Evolutionary conservation across 2,888 invertebrate genomes (phyloP).

Genomic region (Macaria liturata): DNA sequence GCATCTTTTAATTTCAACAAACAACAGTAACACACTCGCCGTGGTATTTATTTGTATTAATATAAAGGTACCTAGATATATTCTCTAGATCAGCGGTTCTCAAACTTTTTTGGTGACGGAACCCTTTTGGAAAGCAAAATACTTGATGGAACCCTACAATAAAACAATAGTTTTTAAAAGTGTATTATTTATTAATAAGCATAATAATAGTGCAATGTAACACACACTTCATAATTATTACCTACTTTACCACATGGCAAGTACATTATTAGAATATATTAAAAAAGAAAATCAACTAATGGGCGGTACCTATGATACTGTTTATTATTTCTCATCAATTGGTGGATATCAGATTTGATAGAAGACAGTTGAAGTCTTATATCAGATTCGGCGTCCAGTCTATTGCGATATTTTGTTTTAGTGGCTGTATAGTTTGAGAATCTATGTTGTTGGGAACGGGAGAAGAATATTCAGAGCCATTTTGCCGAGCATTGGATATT

Average conservation of each 20-base stretch:
- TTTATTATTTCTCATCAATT: slow-evolving; percentile 23
- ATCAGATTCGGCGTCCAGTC: slow-evolving; percentile 42
- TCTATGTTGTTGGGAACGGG: slow-evolving; percentile 9
- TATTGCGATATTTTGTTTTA: slow-evolving; percentile 39
- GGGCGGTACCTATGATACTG: slow-evolving; percentile 18
- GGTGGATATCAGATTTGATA: slow-evolving; percentile 37
- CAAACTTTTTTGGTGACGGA: slow-evolving; percentile 13
- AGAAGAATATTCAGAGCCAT: slow-evolving; percentile 14
- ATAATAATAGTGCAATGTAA: slow-evolving; percentile 2
- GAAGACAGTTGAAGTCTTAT: slow-evolving; percentile 40
- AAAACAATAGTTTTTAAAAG: slow-evolving; percentile 5
- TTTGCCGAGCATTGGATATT: slow-evolving; percentile 42
- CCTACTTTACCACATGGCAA: neutral
- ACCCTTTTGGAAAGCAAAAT: slow-evolving; percentile 14
- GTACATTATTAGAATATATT: neutral
- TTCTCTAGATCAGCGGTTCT: slow-evolving; percentile 3
- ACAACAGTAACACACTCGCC: no score
- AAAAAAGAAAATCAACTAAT: slow-evolving; percentile 3
- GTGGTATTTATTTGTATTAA: no score
- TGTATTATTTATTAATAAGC: slow-evolving; percentile 11
- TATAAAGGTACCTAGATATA: no score
- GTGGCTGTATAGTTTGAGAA: slow-evolving; percentile 21
- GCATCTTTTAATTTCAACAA: no score
- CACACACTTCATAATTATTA: no score
- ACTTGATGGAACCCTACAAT: slow-evolving; percentile 12